phyloP scores from a whole-genome alignment of 2,888 invertebrate species.

The Diaprepes abbreviatus region DNA sequence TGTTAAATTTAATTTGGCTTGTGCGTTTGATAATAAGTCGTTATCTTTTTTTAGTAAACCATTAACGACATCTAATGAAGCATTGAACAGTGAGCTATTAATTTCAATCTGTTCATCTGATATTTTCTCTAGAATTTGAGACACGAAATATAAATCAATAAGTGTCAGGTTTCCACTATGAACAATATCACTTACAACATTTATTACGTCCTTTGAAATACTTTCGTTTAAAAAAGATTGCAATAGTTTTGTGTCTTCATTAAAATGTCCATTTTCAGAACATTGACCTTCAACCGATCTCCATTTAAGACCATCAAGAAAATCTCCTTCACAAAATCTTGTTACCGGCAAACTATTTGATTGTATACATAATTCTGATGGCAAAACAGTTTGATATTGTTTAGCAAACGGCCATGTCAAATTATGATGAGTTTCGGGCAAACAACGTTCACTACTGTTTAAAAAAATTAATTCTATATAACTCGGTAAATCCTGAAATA shows the following conservation, averaged over 20 bases:
- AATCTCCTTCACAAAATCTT: conserved; percentile 73
- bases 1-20: conserved; percentile 74
- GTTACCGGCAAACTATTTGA: conserved; percentile 72
- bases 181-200: conserved; percentile 54
- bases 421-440: conserved; percentile 54
- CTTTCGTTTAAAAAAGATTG: conserved; percentile 49
- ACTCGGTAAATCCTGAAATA: conserved; percentile 22
- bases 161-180: conserved; percentile 54
- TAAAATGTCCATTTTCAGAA: conserved; percentile 26
- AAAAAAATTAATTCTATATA: conserved; percentile 52
- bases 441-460: conserved; percentile 59
- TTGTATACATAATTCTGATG: conserved; percentile 73
- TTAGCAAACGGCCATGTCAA: conserved; percentile 69
- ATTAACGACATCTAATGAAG: conserved; percentile 70
- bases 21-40: conserved; percentile 64
- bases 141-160: conserved; percentile 60
- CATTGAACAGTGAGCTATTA: conserved; percentile 22
- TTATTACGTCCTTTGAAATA: conserved; percentile 48
- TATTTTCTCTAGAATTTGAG: conserved; percentile 55
- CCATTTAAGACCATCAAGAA: conserved; percentile 73
- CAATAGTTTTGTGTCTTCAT: conserved; percentile 51
- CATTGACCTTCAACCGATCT: conserved; percentile 63
- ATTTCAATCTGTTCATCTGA: conserved; percentile 4
- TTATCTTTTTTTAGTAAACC: conserved; percentile 61
- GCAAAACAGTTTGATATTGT: conserved; percentile 70